phyloP scores from a whole-genome alignment of 2,797 vertebrate species.

The Tarsius wallacei region DNA sequence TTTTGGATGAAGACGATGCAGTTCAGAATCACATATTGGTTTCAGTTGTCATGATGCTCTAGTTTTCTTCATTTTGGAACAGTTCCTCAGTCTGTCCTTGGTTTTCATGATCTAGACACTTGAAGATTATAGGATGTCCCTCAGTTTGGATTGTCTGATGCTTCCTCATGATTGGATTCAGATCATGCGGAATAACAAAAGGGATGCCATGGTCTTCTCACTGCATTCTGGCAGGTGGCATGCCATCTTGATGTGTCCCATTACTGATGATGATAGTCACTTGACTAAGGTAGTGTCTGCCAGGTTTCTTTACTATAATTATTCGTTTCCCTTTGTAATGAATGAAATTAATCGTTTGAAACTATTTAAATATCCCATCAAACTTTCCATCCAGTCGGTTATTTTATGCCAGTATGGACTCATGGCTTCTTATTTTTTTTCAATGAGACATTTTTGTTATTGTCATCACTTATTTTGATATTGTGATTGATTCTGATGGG shows the following conservation, averaged over 20 bases:
- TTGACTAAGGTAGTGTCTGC: not conserved
- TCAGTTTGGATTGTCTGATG: slow-evolving; percentile 2
- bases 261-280: not conserved
- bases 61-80: not conserved
- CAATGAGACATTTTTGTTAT: not conserved
- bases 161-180: not conserved
- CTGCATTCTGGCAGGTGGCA: not conserved
- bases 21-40: not conserved
- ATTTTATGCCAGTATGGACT: not conserved
- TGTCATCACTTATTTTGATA: not conserved
- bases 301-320: not conserved
- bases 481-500: not conserved
- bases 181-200: not conserved
- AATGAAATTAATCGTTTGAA: not conserved
- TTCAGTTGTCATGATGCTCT: not conserved
- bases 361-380: not conserved
- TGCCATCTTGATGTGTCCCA: not conserved
- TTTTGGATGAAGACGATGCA: not conserved
- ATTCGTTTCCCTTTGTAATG: not conserved
- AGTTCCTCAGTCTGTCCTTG: not conserved
- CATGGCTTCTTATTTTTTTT: too few species aligned
- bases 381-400: not conserved
- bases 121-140: not conserved
- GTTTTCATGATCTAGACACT: not conserved
- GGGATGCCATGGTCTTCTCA: not conserved